These are phyloP conservation scores for Yponomeuta plumbellus DNA, from an alignment of 2,888 invertebrate genomes.

Conservation along the genomic window DNA sequence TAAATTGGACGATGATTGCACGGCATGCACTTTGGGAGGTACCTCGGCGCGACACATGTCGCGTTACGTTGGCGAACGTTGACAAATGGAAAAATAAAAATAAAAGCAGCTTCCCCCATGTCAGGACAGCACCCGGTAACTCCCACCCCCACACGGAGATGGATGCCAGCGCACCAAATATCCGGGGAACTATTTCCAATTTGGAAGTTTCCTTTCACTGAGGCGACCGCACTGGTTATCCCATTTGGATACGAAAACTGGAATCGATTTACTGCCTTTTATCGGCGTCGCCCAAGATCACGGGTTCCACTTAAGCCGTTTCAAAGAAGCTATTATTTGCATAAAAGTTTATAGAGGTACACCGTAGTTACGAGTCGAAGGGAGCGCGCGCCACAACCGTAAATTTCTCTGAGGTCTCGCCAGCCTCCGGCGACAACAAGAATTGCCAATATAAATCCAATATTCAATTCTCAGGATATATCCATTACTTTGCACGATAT, in stretches of 20 bases:
- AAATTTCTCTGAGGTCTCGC: conserved; percentile 7
- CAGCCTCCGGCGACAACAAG: conserved; percentile 13
- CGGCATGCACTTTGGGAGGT: background rate
- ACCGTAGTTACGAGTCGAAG: conserved; percentile 6
- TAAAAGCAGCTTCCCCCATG: conserved; percentile 29
- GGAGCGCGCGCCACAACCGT: conserved; percentile 10
- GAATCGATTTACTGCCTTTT: conserved; percentile 9
- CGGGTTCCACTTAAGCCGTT: background rate
- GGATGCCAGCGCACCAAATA: conserved; percentile 60
- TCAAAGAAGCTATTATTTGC: conserved; percentile 11
- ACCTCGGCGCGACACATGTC: background rate
- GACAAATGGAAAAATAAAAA: conserved; percentile 55
- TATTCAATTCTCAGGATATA: conserved; percentile 14
- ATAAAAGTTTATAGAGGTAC: conserved; percentile 5
- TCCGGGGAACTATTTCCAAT: conserved; percentile 70
- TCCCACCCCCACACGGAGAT: conserved; percentile 51
- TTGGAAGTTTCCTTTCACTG: conserved; percentile 62
- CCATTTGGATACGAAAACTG: conserved; percentile 44
- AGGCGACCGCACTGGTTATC: conserved; percentile 49
- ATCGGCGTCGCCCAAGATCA: conserved; percentile 5
- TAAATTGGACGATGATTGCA: conserved; percentile 1
- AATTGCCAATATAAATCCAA: conserved; percentile 17
- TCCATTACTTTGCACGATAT: conserved; percentile 12
- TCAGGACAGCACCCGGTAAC: conserved; percentile 20
- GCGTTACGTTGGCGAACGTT: conserved; percentile 32